These are phyloP conservation scores for Cataglyphis livida DNA, from an alignment of 2,888 invertebrate species.

Conservation along the genomic window DNA sequence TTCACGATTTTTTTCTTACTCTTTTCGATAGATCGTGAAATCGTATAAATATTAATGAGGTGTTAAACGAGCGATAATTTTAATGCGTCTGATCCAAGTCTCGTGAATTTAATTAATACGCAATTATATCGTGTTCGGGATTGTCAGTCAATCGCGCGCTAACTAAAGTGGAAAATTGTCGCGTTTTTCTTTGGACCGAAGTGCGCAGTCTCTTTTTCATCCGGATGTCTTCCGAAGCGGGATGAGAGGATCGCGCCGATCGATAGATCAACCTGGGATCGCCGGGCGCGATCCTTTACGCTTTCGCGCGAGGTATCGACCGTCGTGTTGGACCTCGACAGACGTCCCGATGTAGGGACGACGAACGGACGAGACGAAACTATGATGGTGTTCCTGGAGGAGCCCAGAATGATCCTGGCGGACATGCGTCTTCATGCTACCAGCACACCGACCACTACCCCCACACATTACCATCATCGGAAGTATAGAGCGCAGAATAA, in stretches of 20 bases:
- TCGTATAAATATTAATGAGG: constrained; percentile 39
- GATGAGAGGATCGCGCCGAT: constrained; percentile 20
- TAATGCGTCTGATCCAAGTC: neutral
- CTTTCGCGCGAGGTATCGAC: constrained; percentile 27
- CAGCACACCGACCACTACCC: constrained; percentile 84
- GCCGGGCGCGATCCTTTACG: constrained; percentile 44
- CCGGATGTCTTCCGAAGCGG: constrained; percentile 49
- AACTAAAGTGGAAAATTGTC: neutral
- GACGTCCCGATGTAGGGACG: constrained; percentile 76
- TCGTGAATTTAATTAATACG: neutral
- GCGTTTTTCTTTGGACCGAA: neutral
- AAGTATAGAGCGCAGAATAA: constrained; percentile 84
- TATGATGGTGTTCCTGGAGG: constrained; percentile 85
- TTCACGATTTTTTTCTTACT: neutral
- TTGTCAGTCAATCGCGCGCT: neutral
- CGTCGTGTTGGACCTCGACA: constrained; percentile 75
- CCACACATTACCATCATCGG: constrained; percentile 80
- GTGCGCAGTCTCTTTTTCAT: neutral
- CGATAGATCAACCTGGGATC: constrained; percentile 27
- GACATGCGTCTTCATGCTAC: constrained; percentile 84
- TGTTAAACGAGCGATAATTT: constrained; percentile 33
- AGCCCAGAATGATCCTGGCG: constrained; percentile 85
- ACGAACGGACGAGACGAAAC: constrained; percentile 62
- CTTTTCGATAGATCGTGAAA: neutral
- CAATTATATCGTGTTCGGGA: neutral